Conservation (phyloP, 2,888 invertebrate species). For the Taenaris catops region DNA sequence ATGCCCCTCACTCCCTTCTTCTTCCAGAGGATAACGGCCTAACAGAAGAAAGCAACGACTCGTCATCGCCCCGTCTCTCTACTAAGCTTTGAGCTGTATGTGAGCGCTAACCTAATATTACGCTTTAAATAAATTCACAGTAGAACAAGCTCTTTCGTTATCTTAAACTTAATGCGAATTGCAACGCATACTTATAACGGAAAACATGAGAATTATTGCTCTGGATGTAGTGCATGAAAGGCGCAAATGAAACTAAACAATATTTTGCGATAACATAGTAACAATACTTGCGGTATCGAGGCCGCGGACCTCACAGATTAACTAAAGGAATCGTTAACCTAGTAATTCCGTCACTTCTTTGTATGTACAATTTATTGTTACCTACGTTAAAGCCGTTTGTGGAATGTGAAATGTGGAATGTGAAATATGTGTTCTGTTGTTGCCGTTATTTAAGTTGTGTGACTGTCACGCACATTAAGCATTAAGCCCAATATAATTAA, state of each 20-base stretch:
- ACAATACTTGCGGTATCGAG: slow-evolving; percentile 51
- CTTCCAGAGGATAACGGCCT: no score
- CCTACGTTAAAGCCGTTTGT: slow-evolving; percentile 2
- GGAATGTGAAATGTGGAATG: no score
- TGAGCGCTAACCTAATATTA: no score
- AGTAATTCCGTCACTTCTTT: slow-evolving; percentile 35
- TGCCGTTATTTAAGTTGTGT: slow-evolving; percentile 8
- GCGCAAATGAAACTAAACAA: slow-evolving; percentile 48
- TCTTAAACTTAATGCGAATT: slow-evolving; percentile 1
- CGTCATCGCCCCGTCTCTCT: no score
- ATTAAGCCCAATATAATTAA: no score
- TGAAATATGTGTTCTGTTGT: slow-evolving; percentile 3
- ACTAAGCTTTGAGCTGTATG: no score
- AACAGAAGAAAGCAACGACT: no score
- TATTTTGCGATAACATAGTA: slow-evolving; percentile 53
- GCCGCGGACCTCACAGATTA: slow-evolving; percentile 42
- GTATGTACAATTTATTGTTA: slow-evolving; percentile 17
- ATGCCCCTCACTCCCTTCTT: no score
- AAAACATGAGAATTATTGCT: slow-evolving; percentile 39
- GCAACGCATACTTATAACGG: slow-evolving; percentile 21
- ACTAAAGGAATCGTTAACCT: slow-evolving; percentile 56
- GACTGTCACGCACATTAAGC: no score
- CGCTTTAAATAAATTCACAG: no score
- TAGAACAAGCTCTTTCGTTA: no score
- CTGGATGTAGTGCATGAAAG: slow-evolving; percentile 51